phyloP scores from a whole-genome alignment of 2,888 invertebrate genomes.

The Plusia festucae region DNA sequence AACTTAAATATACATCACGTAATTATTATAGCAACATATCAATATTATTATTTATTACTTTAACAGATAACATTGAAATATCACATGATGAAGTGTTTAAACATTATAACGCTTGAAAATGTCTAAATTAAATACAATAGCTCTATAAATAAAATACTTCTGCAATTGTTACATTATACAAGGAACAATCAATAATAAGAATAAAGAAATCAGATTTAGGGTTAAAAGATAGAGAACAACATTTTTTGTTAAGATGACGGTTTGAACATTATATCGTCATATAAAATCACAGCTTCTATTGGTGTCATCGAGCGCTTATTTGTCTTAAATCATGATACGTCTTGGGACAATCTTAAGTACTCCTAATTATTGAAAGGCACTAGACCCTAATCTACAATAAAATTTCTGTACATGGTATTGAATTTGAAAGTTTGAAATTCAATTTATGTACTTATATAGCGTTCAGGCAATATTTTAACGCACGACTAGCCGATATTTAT shows the following conservation, averaged over 20 bases:
- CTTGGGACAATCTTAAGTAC: constrained; percentile 73
- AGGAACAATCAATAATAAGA: constrained; percentile 66
- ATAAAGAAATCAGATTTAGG: constrained; percentile 27
- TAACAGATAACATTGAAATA: constrained; percentile 89
- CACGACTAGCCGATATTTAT: constrained; percentile 82
- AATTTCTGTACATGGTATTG: constrained; percentile 80
- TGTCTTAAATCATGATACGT: constrained; percentile 39
- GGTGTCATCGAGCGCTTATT: constrained; percentile 48
- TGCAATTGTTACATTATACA: constrained; percentile 54
- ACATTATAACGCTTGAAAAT: constrained; percentile 81
- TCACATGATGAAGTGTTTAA: constrained; percentile 86
- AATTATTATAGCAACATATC: constrained; percentile 77
- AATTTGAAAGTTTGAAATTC: constrained; percentile 66
- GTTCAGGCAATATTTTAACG: constrained; percentile 70
- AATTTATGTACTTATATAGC: constrained; percentile 64
- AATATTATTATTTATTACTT: constrained; percentile 81
- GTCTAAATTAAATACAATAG: constrained; percentile 74
- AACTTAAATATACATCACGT: constrained; percentile 77
- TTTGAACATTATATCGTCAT: constrained; percentile 42
- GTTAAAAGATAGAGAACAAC: constrained; percentile 12
- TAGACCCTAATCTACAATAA: constrained; percentile 86
- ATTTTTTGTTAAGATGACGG: constrained; percentile 33
- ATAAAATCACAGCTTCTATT: constrained; percentile 62
- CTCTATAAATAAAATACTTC: constrained; percentile 69
- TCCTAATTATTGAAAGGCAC: constrained; percentile 85